Percentiles rank a stretch among this genome's conserved stretches.
phyloP scores from a whole-genome alignment of 2,888 invertebrate species.

The Drosophila kanekoi region DNA sequence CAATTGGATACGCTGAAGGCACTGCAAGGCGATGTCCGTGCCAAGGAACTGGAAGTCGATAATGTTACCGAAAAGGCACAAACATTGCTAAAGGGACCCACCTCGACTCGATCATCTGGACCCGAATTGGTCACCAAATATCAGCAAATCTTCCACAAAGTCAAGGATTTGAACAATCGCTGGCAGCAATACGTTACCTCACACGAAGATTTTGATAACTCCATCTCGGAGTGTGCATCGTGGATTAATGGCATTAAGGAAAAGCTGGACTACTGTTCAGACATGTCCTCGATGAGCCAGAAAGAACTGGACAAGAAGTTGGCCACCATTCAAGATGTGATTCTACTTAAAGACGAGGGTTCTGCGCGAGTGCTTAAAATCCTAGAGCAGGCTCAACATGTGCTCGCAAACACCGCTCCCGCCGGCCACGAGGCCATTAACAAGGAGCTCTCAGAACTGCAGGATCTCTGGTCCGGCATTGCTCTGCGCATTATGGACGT shows the following conservation, averaged over 20 bases:
- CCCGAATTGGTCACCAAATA: constrained; percentile 97
- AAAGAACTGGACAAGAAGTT: constrained; percentile 94
- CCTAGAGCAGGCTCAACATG: constrained; percentile 95
- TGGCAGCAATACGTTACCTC: constrained; percentile 96
- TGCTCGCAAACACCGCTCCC: constrained; percentile 95
- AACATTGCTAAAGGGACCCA: constrained; percentile 90
- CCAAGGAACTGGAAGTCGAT: constrained; percentile 96
- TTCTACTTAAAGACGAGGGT: constrained; percentile 96
- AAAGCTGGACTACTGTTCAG: constrained; percentile 94
- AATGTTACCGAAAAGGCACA: constrained; percentile 96
- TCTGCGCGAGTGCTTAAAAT: constrained; percentile 94
- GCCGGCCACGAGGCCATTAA: constrained; percentile 95
- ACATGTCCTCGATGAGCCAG: constrained; percentile 92
- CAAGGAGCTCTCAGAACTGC: constrained; percentile 91
- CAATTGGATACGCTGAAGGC: constrained; percentile 92
- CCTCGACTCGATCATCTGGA: constrained; percentile 91
- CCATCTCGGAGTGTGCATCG: constrained; percentile 91
- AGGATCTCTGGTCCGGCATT: constrained; percentile 95
- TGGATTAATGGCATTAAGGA: constrained; percentile 94
- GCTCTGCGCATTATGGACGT: constrained; percentile 96
- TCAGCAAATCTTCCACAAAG: constrained; percentile 94
- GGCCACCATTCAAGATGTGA: constrained; percentile 93
- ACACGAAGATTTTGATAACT: constrained; percentile 94
- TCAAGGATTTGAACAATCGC: constrained; percentile 94
- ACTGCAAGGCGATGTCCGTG: constrained; percentile 94